phyloP scores from a whole-genome alignment of 2,888 invertebrate species.

The Notodromas monacha region DNA sequence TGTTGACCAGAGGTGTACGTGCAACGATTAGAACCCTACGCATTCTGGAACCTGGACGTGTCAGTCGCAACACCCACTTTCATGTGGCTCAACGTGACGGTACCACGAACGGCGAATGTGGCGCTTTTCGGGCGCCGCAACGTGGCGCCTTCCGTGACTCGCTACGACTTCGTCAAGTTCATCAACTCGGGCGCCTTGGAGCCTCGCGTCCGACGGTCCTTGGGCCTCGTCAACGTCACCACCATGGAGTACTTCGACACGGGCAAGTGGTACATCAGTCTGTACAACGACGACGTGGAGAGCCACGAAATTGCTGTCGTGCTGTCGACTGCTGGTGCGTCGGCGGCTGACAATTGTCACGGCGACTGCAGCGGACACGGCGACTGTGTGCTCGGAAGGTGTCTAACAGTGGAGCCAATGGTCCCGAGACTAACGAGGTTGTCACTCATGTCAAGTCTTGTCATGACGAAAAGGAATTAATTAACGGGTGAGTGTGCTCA shows the following conservation, averaged over 20 bases:
- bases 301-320: neutral
- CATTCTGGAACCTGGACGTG: slow-evolving; percentile 75
- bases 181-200: slow-evolving; percentile 11
- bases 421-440: no score
- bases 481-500: no score
- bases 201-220: slow-evolving; percentile 8
- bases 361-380: slow-evolving; percentile 58
- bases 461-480: no score
- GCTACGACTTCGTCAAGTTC: slow-evolving; percentile 14
- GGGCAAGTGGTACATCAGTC: slow-evolving; percentile 13
- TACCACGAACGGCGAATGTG: slow-evolving; percentile 12
- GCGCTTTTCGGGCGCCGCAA: slow-evolving; percentile 14
- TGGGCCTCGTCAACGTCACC: slow-evolving; percentile 9
- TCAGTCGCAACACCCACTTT: slow-evolving; percentile 25
- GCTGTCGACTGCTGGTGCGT: neutral
- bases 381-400: slow-evolving; percentile 65
- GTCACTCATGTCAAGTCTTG: no score
- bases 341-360: neutral
- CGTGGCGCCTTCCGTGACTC: slow-evolving; percentile 13
- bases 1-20: no score
- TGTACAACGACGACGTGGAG: slow-evolving; percentile 12
- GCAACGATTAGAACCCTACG: slow-evolving; percentile 29
- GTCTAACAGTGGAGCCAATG: no score
- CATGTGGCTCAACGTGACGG: slow-evolving; percentile 13
- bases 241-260: slow-evolving; percentile 11